Evolutionary conservation across 1,140 invertebrate species (phyloP).

Genomic region (Planococcus citri): DNA sequence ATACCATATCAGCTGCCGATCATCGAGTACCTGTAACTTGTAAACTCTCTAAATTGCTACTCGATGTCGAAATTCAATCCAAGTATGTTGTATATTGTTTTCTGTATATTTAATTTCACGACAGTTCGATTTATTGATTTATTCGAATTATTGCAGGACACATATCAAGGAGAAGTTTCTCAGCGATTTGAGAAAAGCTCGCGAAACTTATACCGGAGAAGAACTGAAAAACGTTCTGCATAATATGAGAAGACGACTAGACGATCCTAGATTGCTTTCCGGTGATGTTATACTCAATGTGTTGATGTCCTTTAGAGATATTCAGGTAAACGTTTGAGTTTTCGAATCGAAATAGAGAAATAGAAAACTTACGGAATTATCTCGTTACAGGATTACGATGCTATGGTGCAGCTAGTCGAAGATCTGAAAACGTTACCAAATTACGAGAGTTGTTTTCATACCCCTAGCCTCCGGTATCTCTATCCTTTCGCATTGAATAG

Average conservation of each 20-base stretch:
- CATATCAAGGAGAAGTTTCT: conserved; percentile 98
- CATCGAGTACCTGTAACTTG: conserved; percentile 46
- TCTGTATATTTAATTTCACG: not conserved
- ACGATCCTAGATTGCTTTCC: conserved; percentile 92
- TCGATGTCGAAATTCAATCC: conserved; percentile 87
- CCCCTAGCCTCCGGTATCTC: conserved; percentile 77
- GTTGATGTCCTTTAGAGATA: conserved; percentile 80
- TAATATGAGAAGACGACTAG: conserved; percentile 81
- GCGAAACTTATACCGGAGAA: conserved; percentile 72
- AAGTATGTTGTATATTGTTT: conserved; percentile 49
- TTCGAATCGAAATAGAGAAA: too few species aligned
- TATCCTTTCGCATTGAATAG: conserved; percentile 96
- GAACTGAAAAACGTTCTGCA: conserved; percentile 76
- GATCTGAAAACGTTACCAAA: conserved; percentile 88
- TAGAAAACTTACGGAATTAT: not conserved
- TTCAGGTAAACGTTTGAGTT: conserved; percentile 45
- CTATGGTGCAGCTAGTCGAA: conserved; percentile 94
- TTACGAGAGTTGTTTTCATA: conserved; percentile 73
- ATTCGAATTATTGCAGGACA: not conserved
- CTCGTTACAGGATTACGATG: conserved; percentile 73
- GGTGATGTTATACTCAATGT: conserved; percentile 88
- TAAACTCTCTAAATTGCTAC: conserved; percentile 67
- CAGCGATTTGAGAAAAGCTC: conserved; percentile 79
- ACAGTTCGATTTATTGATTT: not conserved
- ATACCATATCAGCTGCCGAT: conserved; percentile 39